Evolutionary conservation across 2,113 vertebrate species (phyloP).

Genomic region (Bos indicus): DNA sequence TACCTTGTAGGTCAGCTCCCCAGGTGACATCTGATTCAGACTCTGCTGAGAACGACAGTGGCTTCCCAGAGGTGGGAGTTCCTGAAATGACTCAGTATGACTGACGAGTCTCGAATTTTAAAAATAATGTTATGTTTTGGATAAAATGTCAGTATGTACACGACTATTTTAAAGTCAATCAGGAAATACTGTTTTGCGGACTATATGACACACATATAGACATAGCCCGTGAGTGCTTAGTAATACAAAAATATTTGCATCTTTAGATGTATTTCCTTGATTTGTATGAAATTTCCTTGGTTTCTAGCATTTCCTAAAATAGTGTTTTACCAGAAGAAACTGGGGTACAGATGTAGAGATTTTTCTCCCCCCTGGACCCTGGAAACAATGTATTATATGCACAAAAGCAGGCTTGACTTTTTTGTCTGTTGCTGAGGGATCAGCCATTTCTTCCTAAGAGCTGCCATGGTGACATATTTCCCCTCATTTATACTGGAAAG

Average conservation of each 20-base stretch:
- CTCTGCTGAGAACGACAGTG: background rate
- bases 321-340: background rate
- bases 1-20: background rate
- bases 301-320: background rate
- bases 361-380: background rate
- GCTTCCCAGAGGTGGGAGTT: background rate
- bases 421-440: slow-evolving; percentile 15
- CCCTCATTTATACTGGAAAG: slow-evolving; percentile 47
- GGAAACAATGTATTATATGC: background rate
- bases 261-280: background rate
- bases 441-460: slow-evolving; percentile 27
- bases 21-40: background rate
- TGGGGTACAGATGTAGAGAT: background rate
- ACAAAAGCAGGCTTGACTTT: slow-evolving; percentile 22
- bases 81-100: background rate
- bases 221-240: background rate
- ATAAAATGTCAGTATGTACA: background rate
- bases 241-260: background rate
- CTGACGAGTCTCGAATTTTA: background rate
- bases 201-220: background rate
- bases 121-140: background rate
- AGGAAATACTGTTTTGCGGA: background rate
- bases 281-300: background rate
- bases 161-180: background rate
- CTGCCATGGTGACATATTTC: slow-evolving; percentile 47